Base-by-base conservation (phyloP, 2,888 invertebrate genomes). In the Teleiodes luculella region DNA sequence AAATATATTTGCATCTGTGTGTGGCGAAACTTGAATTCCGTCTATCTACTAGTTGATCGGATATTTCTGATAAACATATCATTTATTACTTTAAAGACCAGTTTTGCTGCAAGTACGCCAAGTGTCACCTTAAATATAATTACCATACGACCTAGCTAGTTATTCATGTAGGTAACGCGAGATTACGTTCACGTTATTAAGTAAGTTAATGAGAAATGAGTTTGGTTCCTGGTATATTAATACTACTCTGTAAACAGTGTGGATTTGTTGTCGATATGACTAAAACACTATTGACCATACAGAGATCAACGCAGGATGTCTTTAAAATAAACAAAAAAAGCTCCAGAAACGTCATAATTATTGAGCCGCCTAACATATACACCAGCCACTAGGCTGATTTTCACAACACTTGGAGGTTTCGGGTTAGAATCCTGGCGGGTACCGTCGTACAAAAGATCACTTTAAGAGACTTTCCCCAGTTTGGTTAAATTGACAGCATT, bases 131-230 rank as follows among this genome's bases (percentile, higher is more conserved):
- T n/a, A 43, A 28, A 28, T 24, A 28, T 24, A 24, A 24, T 24
- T 28, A 20, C 20, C 20, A 43, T 43, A n/a, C 28, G 43, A 28
- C 43, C 43, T 43, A 43, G 28, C 43, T 43, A 13, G 43, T 28
- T 28, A 43, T 43, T 28, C 28, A 28, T 20, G 28, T 28, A 20
- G 28, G 54, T 50, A 57, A 58, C 55, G 46, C 53, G 53, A 35
- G 64, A 68, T 74, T 72, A 71, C 72, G 66, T 71, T 65, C 72
- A 69, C 67, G 52, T 61, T 65, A 62, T 64, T 64, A 63, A 61
- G 60, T 59, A 6, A 61, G 60, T 59, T 3, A 24, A 52, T 52
- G 35, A 48, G 41, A 52, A 52, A 51, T 37, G 47, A 39, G 56
- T 57, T 16, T 37, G 28, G 46, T 53, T 53, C 52, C 52, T 53